Evolutionary conservation across 2,888 invertebrate genomes (phyloP), one percentile per base, ranked within the genome.

Genomic region (Unio pictorum): DNA sequence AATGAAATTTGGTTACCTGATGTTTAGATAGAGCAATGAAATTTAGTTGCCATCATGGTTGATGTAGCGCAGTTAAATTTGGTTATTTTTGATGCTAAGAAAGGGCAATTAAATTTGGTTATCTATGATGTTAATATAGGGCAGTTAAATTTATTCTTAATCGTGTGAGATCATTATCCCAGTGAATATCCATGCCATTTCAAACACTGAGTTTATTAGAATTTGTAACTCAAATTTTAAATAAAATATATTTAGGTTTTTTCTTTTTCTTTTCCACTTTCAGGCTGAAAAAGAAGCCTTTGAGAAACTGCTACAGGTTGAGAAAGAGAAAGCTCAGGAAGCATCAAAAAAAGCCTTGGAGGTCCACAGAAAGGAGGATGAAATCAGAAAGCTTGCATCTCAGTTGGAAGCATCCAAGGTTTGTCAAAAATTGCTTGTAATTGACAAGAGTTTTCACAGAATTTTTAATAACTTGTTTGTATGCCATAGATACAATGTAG

Each of bases 371-470:
- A 81, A 82, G 57, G 85, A 87, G 5, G 82, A 84, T 15, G 87
- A 86, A 66, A 78, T 84, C 54, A 80, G 80, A 65, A 82, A 82
- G 66, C 79, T 88, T 45, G 74, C 81, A 28, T 72, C 80, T 18
- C 85, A 87, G 74, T 79, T 88, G 7, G 85, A 86, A 56, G 79
- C 82, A 57, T 75, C 84, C 57, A 86, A 87, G 86, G 88, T 88
- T 64, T 61, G 72, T 54, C 15, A 45, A 59, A 11, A 23, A 8
- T 26, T 61, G 11, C 28, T 30, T 26, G 34, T 54, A 11, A 34
- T 64, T 64, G 28, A 64, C 18, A 28, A 28, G 8, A 28, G 15
- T 28, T 17, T 23, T 8, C 61, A 28, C 23, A 15, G 17, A 3
- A 2, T 28, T 30, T 61, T 8, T 11, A 28, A 61, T 8, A 61